Base-by-base conservation (phyloP, 92 coral and sea anemone genomes). In the Parazoanthus darwini region DNA sequence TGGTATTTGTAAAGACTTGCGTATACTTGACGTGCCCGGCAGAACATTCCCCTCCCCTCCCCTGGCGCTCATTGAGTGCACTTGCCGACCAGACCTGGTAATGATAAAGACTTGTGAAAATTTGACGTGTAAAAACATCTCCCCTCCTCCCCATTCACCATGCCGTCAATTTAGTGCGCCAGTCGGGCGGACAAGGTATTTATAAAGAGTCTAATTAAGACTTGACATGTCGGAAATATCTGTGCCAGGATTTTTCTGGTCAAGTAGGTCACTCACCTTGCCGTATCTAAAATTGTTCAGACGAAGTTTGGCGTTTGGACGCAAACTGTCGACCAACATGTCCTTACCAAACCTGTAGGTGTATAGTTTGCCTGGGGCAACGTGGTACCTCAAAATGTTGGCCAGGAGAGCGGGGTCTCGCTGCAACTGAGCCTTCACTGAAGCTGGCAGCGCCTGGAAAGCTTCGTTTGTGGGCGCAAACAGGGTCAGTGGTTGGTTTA, bases 401-500 rank as follows among this genome's bases (percentile, higher is more conserved):
- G 85, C 88, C 51, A 96, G 94, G 63, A 80, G 86, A 35, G 89
- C 85, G 22, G 96, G 93, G 83, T 92, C 85, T 10, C 80, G 73
- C 70, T 78, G 82, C 15, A 95, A 26, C 74, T 85, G 78, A 1
- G 68, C 77, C 90, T 88, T 94, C 80, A 86, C 82, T n/a, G 91
- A 75, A 6, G 88, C 81, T 3, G 96, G 94, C 54, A 96, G 82
- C 23, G 89, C 93, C 56, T 92, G 90, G 89, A 96, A 94, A 2
- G 98, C 98, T 56, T 92, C 91, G 92, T 96, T 86, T 8, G 98
- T 92, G n/a, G 98, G 98, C 25, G 97, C 98, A 66, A 96, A 94
- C 51, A 94, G 82, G 9, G 98, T 96, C 22, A 89, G 90, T 15
- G 94, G 94, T 4, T 89, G 81, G 67, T 82, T 80, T 4, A 79